Evolutionary conservation across 1,140 invertebrate species (phyloP), one percentile per base, ranked within the genome.

Genomic region (Philotrypesis tridentata): DNA sequence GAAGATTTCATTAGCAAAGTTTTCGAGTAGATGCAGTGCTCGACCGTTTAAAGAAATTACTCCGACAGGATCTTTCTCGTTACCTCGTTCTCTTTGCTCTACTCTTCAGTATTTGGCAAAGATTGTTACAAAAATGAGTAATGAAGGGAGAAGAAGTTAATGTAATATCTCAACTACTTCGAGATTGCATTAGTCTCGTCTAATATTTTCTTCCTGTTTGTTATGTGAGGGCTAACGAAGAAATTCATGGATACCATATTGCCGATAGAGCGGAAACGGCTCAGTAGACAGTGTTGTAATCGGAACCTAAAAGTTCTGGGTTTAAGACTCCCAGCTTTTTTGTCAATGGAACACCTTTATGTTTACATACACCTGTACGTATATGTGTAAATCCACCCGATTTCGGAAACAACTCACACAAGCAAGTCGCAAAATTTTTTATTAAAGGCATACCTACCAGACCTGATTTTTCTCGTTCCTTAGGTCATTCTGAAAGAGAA

Each of bases 1-100:
- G 60, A 72, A 71, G 76, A 84, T 84, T 86, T 87, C 84, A 85
- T 85, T 84, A 84, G 71, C 33, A 37, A 83, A 84, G 65, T 84
- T 74, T 75, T 71, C 33, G 21, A 71, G 43, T 40, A 23, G 31
- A 76, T 27, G 72, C 48, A 65, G 73, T n/a, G 17, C 25, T 29
- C 65, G 25, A 67, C 14, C 79, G 68, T 80, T 83, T 80, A 77
- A 77, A 79, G 61, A 74, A 83, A 78, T 82, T 74, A 79, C 76
- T 83, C 23, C 43, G 14, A 60, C 65, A 33, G 33, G 21, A 2
- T 48, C 63, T 29, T 11, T 55, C 23, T 43, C n/a, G 31, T 29
- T 61, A 25, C 37, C 73, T 31, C 21, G 23, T n/a, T 65, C 7
- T 65, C 31, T 40, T 0, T 27, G 31, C 9, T 25, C n/a, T 37